These are phyloP conservation scores for Ophioninae sp. DNA, from an alignment of 2,888 invertebrate species.

Conservation along the genomic window DNA sequence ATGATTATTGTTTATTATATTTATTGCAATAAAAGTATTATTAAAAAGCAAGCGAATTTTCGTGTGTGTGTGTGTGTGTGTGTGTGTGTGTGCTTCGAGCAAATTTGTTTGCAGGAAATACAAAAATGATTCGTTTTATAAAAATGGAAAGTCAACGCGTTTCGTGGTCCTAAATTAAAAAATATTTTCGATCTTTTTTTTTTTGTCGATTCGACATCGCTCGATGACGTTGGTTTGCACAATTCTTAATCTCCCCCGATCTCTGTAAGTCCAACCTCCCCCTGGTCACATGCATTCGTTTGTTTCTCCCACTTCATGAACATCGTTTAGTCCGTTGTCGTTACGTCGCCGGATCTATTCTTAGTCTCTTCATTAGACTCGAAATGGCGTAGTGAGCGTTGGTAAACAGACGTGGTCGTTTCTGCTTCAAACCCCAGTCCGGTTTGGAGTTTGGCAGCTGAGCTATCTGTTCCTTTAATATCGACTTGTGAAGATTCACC, in stretches of 20 bases:
- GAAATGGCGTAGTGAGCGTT: conserved; percentile 64
- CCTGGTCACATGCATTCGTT: not conserved
- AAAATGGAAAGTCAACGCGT: conserved; percentile 22
- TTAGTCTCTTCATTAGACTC: conserved; percentile 63
- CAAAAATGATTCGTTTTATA: conserved; percentile 13
- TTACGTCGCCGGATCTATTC: conserved; percentile 55
- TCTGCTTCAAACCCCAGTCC: conserved; percentile 69
- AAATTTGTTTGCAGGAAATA: conserved; percentile 8
- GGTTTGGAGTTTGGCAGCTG: conserved; percentile 69
- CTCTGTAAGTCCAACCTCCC: not conserved
- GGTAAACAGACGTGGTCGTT: conserved; percentile 68
- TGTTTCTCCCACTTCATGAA: conserved; percentile 3
- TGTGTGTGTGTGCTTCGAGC: not conserved
- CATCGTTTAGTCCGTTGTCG: not conserved
- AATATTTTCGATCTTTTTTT: conserved; percentile 10
- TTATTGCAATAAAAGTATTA: conserved; percentile 77
- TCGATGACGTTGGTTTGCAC: conserved; percentile 9
- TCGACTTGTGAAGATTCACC: conserved; percentile 41
- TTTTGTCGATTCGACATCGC: conserved; percentile 26
- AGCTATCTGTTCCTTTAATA: conserved; percentile 42
- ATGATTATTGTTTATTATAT: conserved; percentile 77
- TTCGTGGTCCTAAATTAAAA: not conserved
- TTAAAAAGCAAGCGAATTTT: conserved; percentile 63
- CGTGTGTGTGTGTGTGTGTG: not conserved
- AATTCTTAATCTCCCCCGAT: conserved; percentile 11